Conservation (phyloP, 2,113 vertebrate species). For the Pteropus alecto region DNA sequence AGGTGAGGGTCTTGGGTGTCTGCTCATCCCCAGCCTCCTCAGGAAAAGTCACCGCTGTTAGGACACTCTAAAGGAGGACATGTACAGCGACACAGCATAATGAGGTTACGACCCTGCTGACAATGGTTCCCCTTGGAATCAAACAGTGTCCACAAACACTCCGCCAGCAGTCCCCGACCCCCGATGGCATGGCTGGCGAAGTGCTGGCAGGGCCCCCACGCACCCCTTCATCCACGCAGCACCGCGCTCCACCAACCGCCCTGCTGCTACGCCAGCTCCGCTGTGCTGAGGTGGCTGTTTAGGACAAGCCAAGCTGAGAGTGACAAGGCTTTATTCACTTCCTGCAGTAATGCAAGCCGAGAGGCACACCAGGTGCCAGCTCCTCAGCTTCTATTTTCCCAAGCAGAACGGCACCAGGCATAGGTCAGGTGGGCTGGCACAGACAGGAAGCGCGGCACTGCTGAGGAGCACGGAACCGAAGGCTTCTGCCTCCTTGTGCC, state of each 20-base stretch:
- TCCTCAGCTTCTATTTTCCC: neutral
- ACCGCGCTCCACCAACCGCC: neutral
- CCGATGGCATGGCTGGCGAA: neutral
- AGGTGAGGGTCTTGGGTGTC: neutral
- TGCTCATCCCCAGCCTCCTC: accelerated
- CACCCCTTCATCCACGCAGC: neutral
- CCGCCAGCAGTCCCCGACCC: accelerated
- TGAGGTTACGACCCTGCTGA: neutral
- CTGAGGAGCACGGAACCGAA: neutral
- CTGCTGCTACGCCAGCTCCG: neutral
- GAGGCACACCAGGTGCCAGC: neutral
- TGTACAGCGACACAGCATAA: neutral
- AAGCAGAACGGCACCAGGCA: neutral
- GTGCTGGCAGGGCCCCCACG: accelerated
- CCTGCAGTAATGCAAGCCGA: neutral
- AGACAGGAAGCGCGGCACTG: neutral
- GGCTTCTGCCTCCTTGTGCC: neutral
- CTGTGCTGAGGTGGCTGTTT: neutral
- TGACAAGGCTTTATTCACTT: neutral
- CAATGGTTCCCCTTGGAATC: neutral
- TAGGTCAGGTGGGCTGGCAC: neutral
- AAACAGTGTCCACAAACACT: neutral
- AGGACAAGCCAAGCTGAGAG: neutral
- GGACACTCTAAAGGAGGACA: neutral
- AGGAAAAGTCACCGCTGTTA: neutral